Conservation (phyloP, 1,140 invertebrate genomes). For the Neotoxoptera formosana region DNA sequence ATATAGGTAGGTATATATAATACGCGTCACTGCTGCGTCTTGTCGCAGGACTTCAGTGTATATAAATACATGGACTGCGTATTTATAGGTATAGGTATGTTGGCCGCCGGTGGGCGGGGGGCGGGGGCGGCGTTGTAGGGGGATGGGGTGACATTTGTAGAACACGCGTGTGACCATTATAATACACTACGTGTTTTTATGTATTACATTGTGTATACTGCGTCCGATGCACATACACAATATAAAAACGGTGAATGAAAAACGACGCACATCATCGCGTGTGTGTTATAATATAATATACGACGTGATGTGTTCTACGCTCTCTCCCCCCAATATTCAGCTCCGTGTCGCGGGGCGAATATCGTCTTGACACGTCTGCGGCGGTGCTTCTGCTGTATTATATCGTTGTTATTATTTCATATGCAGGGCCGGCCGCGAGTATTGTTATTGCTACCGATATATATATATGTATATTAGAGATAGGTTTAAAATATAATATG, state of each 20-base stretch:
- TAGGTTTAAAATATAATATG: neutral
- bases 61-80: neutral
- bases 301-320: neutral
- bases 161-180: constrained; percentile 15
- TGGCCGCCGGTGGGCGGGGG: neutral
- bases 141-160: constrained; percentile 5
- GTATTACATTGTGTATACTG: neutral
- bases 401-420: constrained; percentile 1
- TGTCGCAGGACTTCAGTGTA: neutral
- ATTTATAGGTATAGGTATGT: neutral
- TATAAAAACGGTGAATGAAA: constrained; percentile 5
- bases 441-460: neutral
- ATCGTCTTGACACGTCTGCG: constrained; percentile 29
- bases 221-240: neutral
- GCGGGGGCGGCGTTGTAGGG: no score
- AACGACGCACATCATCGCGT: neutral
- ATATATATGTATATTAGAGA: neutral
- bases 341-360: neutral
- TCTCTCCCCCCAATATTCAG: neutral
- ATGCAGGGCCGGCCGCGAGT: neutral
- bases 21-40: neutral
- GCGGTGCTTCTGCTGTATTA: neutral
- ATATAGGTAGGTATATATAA: neutral
- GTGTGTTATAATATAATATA: neutral
- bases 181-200: neutral